Evolutionary conservation across 1,140 invertebrate species (phyloP), one percentile per base, ranked within the genome.

Genomic region (Coptotermes formosanus): DNA sequence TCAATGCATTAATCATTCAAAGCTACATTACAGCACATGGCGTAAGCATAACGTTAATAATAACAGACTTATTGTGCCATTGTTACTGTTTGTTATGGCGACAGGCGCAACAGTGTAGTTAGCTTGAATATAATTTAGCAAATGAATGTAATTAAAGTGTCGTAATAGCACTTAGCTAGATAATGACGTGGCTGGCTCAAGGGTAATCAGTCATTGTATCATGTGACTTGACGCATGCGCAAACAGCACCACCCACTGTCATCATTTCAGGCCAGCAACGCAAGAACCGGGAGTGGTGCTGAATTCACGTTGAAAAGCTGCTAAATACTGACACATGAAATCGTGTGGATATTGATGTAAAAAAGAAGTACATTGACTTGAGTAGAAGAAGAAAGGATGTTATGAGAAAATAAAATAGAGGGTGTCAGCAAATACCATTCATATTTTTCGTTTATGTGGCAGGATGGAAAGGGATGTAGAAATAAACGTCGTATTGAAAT

Each of bases 201-300:
- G n/a, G 64, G 64, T 30, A 75, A 75, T 75, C n/a, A 75, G n/a
- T 75, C 25, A 30, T 75, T n/a, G 7, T 30, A 75, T 30, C 64
- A 75, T 75, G n/a, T 75, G 64, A 75, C 64, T 75, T 75, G 64
- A 75, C 7, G n/a, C 64, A 75, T 75, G 64, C 64, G 64, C 64
- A 75, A 30, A 75, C n/a, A 75, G 4, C 16, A 25, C 64, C 25
- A 25, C 64, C 64, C 16, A 30, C 64, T 75, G 11, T 25, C 64
- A 12, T 55, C 19, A 4, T 19, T 55, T 1, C 0, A 75, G n/a
- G 19, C 30, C 64, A 30, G 30, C 64, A 75, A 25, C 64, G 7
- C 64, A 75, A 25, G 64, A 75, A 75, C 64, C 64, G 64, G 64
- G 30, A 75, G 64, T 25, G 9, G 64, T 6, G 25, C 64, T 75